Conservation (phyloP, 2,888 invertebrate genomes). For the Colostygia pectinataria region DNA sequence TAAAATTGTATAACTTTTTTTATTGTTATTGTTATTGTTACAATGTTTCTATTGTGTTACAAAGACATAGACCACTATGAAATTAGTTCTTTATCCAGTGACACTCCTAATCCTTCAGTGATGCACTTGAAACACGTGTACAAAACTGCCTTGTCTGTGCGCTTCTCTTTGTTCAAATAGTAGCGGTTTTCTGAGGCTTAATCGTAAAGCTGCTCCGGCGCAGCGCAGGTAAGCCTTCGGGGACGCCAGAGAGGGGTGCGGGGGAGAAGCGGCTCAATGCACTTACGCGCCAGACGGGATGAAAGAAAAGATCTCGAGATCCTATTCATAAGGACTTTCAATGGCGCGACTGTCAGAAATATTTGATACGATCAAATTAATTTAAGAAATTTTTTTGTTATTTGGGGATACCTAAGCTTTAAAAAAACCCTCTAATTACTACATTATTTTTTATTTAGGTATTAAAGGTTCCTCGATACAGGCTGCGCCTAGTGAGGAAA, state of each 20-base stretch:
- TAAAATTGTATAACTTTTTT: too few species aligned
- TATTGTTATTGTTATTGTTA: too few species aligned
- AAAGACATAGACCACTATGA: too few species aligned
- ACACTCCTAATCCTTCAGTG: too few species aligned
- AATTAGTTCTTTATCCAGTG: too few species aligned
- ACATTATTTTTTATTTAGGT: too few species aligned
- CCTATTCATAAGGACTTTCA: slow-evolving; percentile 16
- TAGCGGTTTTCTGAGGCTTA: slow-evolving; percentile 68
- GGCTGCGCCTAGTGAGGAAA: too few species aligned
- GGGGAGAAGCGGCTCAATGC: slow-evolving; percentile 49
- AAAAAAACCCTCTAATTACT: too few species aligned
- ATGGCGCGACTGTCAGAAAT: background rate
- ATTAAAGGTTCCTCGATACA: too few species aligned
- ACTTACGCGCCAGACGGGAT: slow-evolving; percentile 52
- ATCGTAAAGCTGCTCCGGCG: slow-evolving; percentile 40
- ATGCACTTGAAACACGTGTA: background rate
- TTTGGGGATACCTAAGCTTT: background rate
- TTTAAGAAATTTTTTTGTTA: background rate
- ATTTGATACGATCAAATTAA: background rate
- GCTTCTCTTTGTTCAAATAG: slow-evolving; percentile 50
- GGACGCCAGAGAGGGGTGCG: slow-evolving; percentile 34
- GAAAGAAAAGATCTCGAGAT: slow-evolving; percentile 31
- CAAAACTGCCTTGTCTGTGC: slow-evolving; percentile 15
- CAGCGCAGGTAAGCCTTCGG: slow-evolving; percentile 70
- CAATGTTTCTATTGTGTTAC: too few species aligned